A percentile compares a stretch with the other conserved stretches of the same genome.
These are phyloP conservation scores for Hippopotamus amphibius DNA, from an alignment of 2,113 vertebrate genomes.

Conservation along the genomic window DNA sequence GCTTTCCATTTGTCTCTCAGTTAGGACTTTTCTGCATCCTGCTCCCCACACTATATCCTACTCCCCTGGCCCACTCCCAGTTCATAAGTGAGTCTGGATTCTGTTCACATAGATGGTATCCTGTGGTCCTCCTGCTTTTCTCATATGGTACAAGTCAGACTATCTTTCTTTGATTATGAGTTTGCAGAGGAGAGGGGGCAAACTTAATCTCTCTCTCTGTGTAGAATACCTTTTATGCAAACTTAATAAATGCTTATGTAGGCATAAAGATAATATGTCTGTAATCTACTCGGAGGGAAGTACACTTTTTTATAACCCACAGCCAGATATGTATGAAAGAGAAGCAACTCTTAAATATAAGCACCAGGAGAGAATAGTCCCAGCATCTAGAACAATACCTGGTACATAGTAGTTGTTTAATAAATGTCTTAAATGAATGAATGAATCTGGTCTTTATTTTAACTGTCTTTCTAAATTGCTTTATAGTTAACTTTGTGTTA, in stretches of 20 bases:
- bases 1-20: not conserved
- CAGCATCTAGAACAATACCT: not conserved
- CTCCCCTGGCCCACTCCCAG: not conserved
- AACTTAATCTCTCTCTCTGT: not conserved
- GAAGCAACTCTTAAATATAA: not conserved
- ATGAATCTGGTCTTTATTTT: not conserved
- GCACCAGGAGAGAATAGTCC: not conserved
- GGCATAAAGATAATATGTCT: not conserved
- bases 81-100: not conserved
- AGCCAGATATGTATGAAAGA: not conserved
- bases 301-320: not conserved
- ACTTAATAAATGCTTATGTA: not conserved
- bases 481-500: not conserved
- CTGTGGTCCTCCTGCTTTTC: not conserved
- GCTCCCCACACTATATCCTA: not conserved
- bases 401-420: not conserved
- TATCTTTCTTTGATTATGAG: slow-evolving; percentile 36
- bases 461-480: slow-evolving; percentile 10
- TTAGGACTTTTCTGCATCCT: not conserved
- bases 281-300: not conserved
- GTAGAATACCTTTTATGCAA: not conserved
- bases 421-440: not conserved
- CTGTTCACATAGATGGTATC: not conserved
- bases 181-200: not conserved
- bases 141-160: not conserved